These are phyloP conservation scores for Eubasilissa splendida DNA, from an alignment of 2,888 invertebrate species.

Conservation along the genomic window DNA sequence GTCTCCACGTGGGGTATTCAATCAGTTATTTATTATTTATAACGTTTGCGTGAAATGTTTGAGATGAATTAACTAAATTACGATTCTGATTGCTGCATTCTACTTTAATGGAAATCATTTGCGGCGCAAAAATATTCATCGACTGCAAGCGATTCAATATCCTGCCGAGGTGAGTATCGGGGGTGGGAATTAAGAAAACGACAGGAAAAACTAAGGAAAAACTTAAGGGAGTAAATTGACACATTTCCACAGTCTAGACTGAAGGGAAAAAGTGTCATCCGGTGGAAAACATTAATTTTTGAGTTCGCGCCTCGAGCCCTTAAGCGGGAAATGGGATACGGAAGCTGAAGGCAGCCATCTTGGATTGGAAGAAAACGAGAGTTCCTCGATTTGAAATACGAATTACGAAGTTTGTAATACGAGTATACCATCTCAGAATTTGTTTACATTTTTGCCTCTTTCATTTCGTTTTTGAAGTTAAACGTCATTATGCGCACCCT, in stretches of 20 bases:
- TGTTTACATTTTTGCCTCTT: no score
- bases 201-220: constrained; percentile 21
- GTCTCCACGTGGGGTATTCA: no score
- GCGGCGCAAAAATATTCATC: background rate
- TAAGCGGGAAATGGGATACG: constrained; percentile 44
- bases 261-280: constrained; percentile 41
- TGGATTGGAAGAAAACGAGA: constrained; percentile 31
- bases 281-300: constrained; percentile 55
- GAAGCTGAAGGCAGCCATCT: constrained; percentile 50
- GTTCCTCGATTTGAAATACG: background rate
- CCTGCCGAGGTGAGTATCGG: constrained; percentile 2
- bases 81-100: no score
- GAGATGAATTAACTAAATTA: no score
- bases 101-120: background rate
- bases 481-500: no score
- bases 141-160: constrained; percentile 16
- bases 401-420: no score
- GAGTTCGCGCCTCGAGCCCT: constrained; percentile 37
- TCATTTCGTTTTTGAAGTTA: no score
- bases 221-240: constrained; percentile 35
- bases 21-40: no score
- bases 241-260: constrained; percentile 46
- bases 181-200: background rate
- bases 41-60: no score
- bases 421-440: no score